Base-by-base conservation (phyloP, 2,888 invertebrate species). In the Heteromyza rotundicornis region DNA sequence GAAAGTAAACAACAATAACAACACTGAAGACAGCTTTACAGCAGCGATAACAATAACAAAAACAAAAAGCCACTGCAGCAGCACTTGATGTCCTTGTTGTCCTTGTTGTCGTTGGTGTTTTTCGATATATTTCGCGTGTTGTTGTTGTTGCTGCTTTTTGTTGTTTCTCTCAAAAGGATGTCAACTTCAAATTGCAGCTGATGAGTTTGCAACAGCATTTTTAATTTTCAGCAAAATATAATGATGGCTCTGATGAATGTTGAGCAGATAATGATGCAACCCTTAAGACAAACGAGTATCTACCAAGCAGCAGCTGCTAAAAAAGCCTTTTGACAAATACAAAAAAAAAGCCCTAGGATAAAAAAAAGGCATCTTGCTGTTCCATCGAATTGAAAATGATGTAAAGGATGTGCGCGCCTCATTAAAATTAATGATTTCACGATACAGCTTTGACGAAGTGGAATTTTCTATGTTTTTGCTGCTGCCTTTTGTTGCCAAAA, bases 371-470 rank as follows among this genome's bases (percentile, higher is more conserved):
- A 47, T 17, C 7, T 47, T 5, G 2, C 47, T n/a, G 16, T n/a
- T 40, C 10, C 40, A 40, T 27, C 27, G 27, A 5, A 40, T 3
- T 40, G 40, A 17, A 14, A 2, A 8, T 2, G 19, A 17, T 19
- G 2, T 7, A 47, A 40, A 47, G 17, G 32, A 52, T 57, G 58
- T 27, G 55, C n/a, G 22, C 23, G 24, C 17, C 63, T 67, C 66
- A 70, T 66, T 63, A 59, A 65, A 64, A 68, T 64, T 69, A 66
- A 70, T 70, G 70, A 65, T 47, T 47, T 40, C 3, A n/a, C 40
- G 40, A 40, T 40, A 40, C n/a, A 14, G 27, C n/a, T n/a, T n/a
- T n/a, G n/a, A n/a, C n/a, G n/a, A n/a, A n/a, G n/a, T n/a, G n/a
- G n/a, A n/a, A n/a, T n/a, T n/a, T n/a, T n/a, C n/a, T n/a, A n/a